Conservation (phyloP, 2,113 vertebrate genomes). For the Morone chrysops region DNA sequence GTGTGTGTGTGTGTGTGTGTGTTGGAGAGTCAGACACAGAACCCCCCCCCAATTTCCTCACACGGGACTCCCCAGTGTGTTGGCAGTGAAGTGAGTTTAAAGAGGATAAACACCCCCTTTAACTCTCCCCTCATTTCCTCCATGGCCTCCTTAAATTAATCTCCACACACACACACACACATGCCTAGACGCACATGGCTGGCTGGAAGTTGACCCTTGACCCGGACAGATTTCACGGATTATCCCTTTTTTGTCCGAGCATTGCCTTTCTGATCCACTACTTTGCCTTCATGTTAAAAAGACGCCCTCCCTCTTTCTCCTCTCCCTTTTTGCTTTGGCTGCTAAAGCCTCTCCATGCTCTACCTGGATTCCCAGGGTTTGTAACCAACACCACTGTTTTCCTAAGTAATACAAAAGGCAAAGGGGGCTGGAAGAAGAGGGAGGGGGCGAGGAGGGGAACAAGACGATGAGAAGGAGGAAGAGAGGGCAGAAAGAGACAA, state of each 20-base stretch:
- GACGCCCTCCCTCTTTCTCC: slow-evolving; percentile 64
- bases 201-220: slow-evolving; percentile 94
- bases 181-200: slow-evolving; percentile 83
- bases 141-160: slow-evolving; percentile 84
- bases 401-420: slow-evolving; percentile 80
- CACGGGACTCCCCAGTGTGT: slow-evolving; percentile 60
- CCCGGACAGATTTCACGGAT: slow-evolving; percentile 93
- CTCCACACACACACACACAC: slow-evolving; percentile 75
- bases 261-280: slow-evolving; percentile 79
- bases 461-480: neutral
- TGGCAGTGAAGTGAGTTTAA: slow-evolving; percentile 76
- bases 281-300: slow-evolving; percentile 91
- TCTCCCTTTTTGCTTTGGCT: slow-evolving; percentile 83
- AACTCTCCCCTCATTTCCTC: slow-evolving; percentile 89
- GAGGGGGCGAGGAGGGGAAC: neutral
- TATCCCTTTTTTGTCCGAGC: slow-evolving; percentile 90
- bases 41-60: slow-evolving; percentile 56
- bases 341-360: slow-evolving; percentile 90
- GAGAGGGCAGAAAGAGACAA: neutral
- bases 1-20: slow-evolving; percentile 34
- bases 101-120: slow-evolving; percentile 78
- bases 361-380: slow-evolving; percentile 87
- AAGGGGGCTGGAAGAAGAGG: slow-evolving; percentile 47
- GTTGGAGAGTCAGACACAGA: slow-evolving; percentile 39
- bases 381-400: slow-evolving; percentile 60